phyloP scores from a whole-genome alignment of 2,797 vertebrate genomes.

The Acanthurus lineatus region DNA sequence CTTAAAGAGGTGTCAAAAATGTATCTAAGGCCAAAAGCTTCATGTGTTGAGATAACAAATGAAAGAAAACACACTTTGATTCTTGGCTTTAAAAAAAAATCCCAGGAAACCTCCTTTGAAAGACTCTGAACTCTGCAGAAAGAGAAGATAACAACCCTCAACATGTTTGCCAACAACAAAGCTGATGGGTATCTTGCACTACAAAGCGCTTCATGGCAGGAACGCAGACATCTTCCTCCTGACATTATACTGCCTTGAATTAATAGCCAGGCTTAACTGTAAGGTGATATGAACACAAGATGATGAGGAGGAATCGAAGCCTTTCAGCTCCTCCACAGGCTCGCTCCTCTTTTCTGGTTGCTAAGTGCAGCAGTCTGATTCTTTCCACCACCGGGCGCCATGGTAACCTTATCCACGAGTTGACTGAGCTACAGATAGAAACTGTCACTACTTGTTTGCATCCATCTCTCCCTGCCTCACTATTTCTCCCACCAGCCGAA shows the following conservation, averaged over 20 bases:
- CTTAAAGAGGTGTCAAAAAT: constrained; percentile 1
- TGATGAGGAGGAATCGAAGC: constrained; percentile 53
- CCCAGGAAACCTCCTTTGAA: constrained; percentile 25
- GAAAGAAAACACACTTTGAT: constrained; percentile 12
- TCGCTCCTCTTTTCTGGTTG: constrained; percentile 69
- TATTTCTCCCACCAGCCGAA: constrained; percentile 42
- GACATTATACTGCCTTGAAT: constrained; percentile 17
- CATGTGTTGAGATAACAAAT: constrained; percentile 34
- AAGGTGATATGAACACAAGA: constrained; percentile 42
- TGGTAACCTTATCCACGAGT: constrained; percentile 82
- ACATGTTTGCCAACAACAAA: constrained; percentile 32
- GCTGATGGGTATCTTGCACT: constrained; percentile 11
- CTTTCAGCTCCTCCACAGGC: constrained; percentile 46
- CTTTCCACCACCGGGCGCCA: constrained; percentile 78
- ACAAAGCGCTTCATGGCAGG: constrained; percentile 34
- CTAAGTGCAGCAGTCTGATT: constrained; percentile 74
- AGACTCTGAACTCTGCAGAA: constrained; percentile 2
- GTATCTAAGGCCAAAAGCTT: neutral
- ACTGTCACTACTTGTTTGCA: constrained; percentile 75
- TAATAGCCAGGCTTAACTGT: constrained; percentile 22
- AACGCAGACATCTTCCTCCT: neutral
- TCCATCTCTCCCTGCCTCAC: constrained; percentile 43
- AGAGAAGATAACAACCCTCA: constrained; percentile 31
- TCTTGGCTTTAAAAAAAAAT: constrained; percentile 24
- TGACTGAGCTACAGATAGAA: constrained; percentile 78